These are phyloP conservation scores for Conomelus anceps DNA, from an alignment of 2,888 invertebrate genomes.

Conservation along the genomic window DNA sequence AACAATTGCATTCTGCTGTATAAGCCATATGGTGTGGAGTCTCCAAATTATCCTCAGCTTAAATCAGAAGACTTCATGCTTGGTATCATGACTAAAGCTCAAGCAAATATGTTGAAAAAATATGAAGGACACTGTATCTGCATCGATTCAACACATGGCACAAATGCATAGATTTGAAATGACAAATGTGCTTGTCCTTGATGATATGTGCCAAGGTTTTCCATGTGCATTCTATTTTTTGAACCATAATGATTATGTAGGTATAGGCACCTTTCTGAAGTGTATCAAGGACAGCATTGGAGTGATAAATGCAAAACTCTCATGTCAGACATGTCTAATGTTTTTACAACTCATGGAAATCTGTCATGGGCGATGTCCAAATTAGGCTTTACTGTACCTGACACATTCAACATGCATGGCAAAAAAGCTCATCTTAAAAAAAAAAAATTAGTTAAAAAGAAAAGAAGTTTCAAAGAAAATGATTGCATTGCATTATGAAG, in stretches of 20 bases:
- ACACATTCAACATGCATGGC: neutral
- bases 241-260: constrained; percentile 30
- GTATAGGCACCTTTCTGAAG: constrained; percentile 31
- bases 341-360: neutral
- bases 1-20: constrained; percentile 11
- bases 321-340: no score
- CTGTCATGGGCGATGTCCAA: neutral
- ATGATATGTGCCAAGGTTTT: constrained; percentile 32
- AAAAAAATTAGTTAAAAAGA: neutral
- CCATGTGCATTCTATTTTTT: constrained; percentile 32
- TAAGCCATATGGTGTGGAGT: constrained; percentile 28
- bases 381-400: no score
- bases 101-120: constrained; percentile 30
- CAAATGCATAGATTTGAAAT: constrained; percentile 31
- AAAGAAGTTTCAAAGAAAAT: neutral
- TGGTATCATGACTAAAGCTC: constrained; percentile 34
- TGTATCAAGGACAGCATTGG: constrained; percentile 16
- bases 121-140: constrained; percentile 33
- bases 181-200: constrained; percentile 31
- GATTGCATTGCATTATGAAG: neutral
- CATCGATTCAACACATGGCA: constrained; percentile 34
- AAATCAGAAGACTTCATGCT: constrained; percentile 33
- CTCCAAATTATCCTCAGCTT: constrained; percentile 26
- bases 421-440: neutral
- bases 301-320: no score